Conservation (phyloP, 2,113 vertebrate genomes). For the Alexandromys fortis region DNA sequence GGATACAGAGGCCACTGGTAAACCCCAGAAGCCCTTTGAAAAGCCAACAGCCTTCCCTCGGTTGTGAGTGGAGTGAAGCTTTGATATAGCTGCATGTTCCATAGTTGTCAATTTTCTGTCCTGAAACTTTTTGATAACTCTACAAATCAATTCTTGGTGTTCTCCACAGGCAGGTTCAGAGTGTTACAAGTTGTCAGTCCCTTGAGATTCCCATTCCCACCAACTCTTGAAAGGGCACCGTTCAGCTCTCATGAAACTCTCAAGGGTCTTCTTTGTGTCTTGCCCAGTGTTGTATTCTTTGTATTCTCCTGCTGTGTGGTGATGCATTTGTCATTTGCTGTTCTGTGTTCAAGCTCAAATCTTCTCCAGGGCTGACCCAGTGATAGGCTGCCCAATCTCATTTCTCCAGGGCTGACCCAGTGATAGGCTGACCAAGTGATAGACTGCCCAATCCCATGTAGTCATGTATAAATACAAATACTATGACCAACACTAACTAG, state of each 20-base stretch:
- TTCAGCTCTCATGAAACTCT: neutral
- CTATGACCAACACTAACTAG: neutral
- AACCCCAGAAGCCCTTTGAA: neutral
- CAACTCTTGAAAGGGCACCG: accelerated
- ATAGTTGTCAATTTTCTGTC: neutral
- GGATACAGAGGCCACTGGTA: neutral
- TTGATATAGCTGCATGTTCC: neutral
- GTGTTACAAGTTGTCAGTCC: neutral
- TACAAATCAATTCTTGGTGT: too few species aligned
- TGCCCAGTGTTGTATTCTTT: neutral
- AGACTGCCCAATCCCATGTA: neutral
- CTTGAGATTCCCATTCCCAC: neutral
- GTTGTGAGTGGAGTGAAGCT: neutral
- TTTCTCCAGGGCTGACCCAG: neutral
- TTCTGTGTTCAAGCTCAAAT: neutral
- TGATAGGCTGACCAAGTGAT: too few species aligned
- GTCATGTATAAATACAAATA: neutral
- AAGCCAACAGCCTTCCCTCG: neutral
- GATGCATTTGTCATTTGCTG: neutral
- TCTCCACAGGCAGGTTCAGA: neutral
- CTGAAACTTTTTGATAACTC: neutral
- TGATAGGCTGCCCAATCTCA: neutral
- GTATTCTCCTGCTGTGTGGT: neutral
- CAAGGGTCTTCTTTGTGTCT: neutral
- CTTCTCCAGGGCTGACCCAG: neutral